Evolutionary conservation across 1,140 invertebrate species (phyloP), one percentile per base, ranked within the genome.

Genomic region (Leptinotarsa defecta): DNA sequence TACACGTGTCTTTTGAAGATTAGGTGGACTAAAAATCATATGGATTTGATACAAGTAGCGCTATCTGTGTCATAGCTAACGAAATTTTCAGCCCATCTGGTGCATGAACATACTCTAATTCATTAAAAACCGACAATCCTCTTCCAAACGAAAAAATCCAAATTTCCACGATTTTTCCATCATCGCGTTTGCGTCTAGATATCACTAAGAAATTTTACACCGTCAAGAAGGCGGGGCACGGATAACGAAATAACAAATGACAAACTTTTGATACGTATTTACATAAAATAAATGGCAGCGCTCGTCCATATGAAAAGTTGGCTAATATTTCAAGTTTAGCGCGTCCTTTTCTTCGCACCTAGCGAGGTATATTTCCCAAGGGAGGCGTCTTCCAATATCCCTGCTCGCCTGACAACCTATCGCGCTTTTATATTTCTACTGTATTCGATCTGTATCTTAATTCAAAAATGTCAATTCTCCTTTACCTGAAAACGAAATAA

Each of bases 281-380:
- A 81, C 80, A 77, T 77, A 77, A 77, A 85, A 85, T 81, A 85
- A 85, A 85, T 85, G 84, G 83, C 83, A 79, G 82, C 79, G 83
- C 81, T 79, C 84, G 83, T 83, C 84, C 84, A 84, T 83, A 85
- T 83, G 84, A 85, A 85, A 85, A 85, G 83, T 85, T 85, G 81
- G 84, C 84, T 85, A 84, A 85, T 85, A 85, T 85, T 85, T 85
- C 84, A 84, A 76, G 78, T 81, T 79, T 77, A 77, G 73, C 48
- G 71, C 77, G 77, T 79, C 79, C 78, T 79, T 68, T 78, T 74
- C 75, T 76, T 65, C 79, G 74, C 81, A 82, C 78, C 83, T 79
- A 74, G 64, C 71, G 70, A 76, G 75, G 79, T 84, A 82, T 84
- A 85, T 85, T 85, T 85, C 84, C 83, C 83, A 52, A 2, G 83